phyloP scores from a whole-genome alignment of 2,797 vertebrate species.

The Eupleurogrammus muticus region DNA sequence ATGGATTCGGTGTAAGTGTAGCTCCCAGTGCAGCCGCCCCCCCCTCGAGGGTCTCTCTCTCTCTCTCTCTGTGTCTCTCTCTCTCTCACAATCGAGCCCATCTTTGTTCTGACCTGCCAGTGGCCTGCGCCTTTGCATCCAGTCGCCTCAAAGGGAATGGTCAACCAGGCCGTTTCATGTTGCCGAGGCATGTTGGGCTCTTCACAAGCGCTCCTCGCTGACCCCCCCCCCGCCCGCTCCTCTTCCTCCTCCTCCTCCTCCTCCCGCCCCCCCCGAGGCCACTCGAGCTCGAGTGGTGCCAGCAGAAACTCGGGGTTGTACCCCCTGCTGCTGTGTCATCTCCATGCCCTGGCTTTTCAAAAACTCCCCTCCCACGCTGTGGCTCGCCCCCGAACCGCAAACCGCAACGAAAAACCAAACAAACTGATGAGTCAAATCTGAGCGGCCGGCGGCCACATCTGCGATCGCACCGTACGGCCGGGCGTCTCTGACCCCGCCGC shows the following conservation, averaged over 20 bases:
- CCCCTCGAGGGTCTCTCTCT: slow-evolving; percentile 57
- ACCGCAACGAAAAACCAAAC: slow-evolving; percentile 65
- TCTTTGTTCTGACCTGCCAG: slow-evolving; percentile 82
- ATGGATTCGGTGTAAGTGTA: slow-evolving; percentile 51
- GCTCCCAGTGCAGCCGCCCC: slow-evolving; percentile 52
- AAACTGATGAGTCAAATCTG: slow-evolving; percentile 75
- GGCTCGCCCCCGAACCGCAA: slow-evolving; percentile 58
- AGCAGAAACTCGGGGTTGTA: slow-evolving; percentile 68
- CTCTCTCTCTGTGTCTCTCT: too few relatives aligned
- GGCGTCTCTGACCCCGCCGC: slow-evolving; percentile 39
- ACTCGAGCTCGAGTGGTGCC: slow-evolving; percentile 65
- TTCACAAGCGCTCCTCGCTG: slow-evolving; percentile 49
- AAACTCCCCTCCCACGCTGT: slow-evolving; percentile 47
- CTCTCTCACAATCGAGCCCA: slow-evolving; percentile 66
- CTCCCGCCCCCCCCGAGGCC: slow-evolving; percentile 50
- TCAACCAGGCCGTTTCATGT: slow-evolving; percentile 83
- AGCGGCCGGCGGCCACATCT: slow-evolving; percentile 16
- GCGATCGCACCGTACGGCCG: slow-evolving; percentile 49
- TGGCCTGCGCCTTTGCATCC: slow-evolving; percentile 75
- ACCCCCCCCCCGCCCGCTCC: slow-evolving; percentile 44
- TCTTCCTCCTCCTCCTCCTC: slow-evolving; percentile 40
- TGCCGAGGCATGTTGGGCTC: slow-evolving; percentile 63
- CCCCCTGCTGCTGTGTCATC: slow-evolving; percentile 76
- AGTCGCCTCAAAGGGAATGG: slow-evolving; percentile 85
- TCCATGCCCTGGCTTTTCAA: slow-evolving; percentile 64